These are phyloP conservation scores for Accipiter virgatus DNA, from an alignment of 2,113 vertebrate species.

Conservation along the genomic window DNA sequence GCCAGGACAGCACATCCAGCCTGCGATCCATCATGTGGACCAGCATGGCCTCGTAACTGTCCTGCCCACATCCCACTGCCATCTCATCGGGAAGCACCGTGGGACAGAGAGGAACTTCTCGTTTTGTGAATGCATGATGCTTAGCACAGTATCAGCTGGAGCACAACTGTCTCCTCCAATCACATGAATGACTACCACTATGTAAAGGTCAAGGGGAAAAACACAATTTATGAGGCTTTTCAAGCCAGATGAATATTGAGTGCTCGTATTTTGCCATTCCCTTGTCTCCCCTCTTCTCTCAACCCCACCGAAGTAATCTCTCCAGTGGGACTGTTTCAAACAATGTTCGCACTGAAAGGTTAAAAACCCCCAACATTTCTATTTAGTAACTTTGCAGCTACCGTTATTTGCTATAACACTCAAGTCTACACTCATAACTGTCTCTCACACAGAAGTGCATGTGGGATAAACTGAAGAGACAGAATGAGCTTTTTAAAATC, in stretches of 20 bases:
- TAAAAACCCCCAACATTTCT: neutral
- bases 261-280: neutral
- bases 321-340: neutral
- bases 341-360: neutral
- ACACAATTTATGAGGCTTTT: neutral
- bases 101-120: neutral
- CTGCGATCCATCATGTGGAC: rapidly evolving
- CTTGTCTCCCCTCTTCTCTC: neutral
- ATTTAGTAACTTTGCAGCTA: neutral
- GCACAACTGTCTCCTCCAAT: neutral
- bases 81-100: rapidly evolving
- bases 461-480: neutral
- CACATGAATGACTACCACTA: neutral
- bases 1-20: neutral
- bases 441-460: rapidly evolving
- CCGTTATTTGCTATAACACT: neutral
- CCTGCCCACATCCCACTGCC: neutral
- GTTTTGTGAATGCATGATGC: neutral
- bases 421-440: neutral
- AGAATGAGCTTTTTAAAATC: neutral
- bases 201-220: neutral
- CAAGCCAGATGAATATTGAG: neutral
- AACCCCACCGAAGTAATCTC: neutral
- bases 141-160: neutral
- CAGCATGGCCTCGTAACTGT: rapidly evolving